Conservation (phyloP, 2,113 vertebrate genomes). For the Gambusia holbrooki region DNA sequence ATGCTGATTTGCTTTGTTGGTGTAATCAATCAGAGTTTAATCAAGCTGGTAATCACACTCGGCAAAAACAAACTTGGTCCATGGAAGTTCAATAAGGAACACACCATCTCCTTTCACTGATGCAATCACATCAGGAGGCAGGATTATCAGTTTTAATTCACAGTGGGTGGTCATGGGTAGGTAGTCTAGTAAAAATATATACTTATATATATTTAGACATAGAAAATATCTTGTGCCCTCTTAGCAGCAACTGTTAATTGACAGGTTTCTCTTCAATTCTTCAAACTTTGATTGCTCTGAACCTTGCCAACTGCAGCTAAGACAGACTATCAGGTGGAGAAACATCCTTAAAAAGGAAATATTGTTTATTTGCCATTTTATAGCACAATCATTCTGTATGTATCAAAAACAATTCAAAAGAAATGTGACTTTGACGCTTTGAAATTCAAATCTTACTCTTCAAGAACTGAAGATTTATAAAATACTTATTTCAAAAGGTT, state of each 20-base stretch:
- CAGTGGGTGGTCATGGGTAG: not conserved
- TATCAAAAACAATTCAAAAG: too few species aligned
- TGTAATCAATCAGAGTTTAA: constrained; percentile 68
- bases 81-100: not conserved
- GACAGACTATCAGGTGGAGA: not conserved
- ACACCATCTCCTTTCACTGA: not conserved
- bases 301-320: not conserved
- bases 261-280: too few species aligned
- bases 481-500: too few species aligned
- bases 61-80: constrained; percentile 35
- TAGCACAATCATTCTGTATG: too few species aligned
- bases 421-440: too few species aligned
- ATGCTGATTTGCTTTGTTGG: constrained; percentile 53
- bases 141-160: not conserved
- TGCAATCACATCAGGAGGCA: not conserved
- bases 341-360: not conserved
- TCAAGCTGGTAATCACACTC: constrained; percentile 47
- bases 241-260: too few species aligned
- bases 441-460: too few species aligned
- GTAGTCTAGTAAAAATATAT: too few species aligned
- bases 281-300: not conserved
- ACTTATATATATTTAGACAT: not conserved
- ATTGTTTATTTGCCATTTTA: too few species aligned
- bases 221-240: too few species aligned
- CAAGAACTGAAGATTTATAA: not conserved